phyloP scores from a whole-genome alignment of 2,113 vertebrate species.

The Ancistrus triradiatus region DNA sequence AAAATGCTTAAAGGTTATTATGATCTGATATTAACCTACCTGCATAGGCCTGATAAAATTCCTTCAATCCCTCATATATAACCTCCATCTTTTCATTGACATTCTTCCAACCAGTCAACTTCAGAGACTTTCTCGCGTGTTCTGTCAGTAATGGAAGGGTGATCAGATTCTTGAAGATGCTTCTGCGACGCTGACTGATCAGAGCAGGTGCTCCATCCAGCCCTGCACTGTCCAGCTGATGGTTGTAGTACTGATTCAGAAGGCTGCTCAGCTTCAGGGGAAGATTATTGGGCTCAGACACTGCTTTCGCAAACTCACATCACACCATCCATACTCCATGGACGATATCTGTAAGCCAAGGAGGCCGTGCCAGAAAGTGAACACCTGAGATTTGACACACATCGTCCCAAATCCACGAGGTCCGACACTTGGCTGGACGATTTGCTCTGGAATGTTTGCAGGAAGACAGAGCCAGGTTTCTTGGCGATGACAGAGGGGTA shows the following conservation, averaged over 20 bases:
- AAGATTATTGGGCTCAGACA: constrained; percentile 38
- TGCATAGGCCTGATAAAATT: constrained; percentile 71
- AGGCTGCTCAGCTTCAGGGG: constrained; percentile 59
- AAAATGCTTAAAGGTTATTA: too few relatives aligned
- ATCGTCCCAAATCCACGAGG: constrained; percentile 80
- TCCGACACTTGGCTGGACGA: constrained; percentile 46
- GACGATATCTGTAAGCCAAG: constrained; percentile 64
- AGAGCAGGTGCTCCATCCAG: constrained; percentile 42
- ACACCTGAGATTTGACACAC: constrained; percentile 60
- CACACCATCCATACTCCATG: constrained; percentile 82
- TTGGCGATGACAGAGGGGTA: constrained; percentile 63
- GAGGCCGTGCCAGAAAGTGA: constrained; percentile 58
- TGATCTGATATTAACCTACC: constrained; percentile 60
- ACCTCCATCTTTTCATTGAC: constrained; percentile 36
- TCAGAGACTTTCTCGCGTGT: constrained; percentile 59
- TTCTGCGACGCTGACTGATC: constrained; percentile 69
- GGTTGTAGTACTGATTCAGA: constrained; percentile 71
- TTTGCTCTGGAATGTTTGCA: constrained; percentile 35
- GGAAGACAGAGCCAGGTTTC: constrained; percentile 60
- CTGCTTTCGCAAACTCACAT: constrained; percentile 68
- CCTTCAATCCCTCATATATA: constrained; percentile 52
- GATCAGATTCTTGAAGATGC: constrained; percentile 58
- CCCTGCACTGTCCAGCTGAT: constrained; percentile 32
- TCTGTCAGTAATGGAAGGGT: constrained; percentile 45
- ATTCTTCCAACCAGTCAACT: constrained; percentile 32